These are phyloP conservation scores for Arenaria interpres DNA, from an alignment of 2,113 vertebrate genomes.

Conservation along the genomic window DNA sequence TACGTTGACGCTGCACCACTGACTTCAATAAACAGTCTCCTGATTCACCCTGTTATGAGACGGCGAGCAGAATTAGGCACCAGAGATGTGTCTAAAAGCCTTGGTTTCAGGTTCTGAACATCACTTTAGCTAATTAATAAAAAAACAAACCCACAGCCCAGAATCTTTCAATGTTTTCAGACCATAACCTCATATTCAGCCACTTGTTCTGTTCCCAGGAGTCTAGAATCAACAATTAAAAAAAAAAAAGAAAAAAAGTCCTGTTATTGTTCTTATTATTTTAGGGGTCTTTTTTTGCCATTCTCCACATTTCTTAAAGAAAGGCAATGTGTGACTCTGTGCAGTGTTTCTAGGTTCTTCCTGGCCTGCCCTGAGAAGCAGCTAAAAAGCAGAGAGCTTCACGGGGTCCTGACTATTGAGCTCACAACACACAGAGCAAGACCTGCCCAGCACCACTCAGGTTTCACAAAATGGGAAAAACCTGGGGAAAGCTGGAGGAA, in stretches of 20 bases:
- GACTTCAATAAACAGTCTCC: conserved; percentile 36
- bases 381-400: background rate
- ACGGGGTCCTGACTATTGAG: background rate
- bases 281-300: background rate
- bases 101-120: conserved; percentile 58
- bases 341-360: background rate
- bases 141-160: conserved; percentile 25
- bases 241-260: no score
- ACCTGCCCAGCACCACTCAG: background rate
- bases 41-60: conserved; percentile 22
- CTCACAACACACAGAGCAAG: background rate
- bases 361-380: background rate
- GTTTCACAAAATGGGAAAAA: background rate
- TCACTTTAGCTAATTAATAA: conserved; percentile 63
- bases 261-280: background rate
- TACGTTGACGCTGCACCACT: background rate
- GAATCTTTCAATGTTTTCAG: conserved; percentile 44
- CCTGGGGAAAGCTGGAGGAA: background rate
- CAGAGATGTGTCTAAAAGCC: conserved; percentile 63
- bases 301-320: background rate
- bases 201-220: background rate
- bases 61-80: conserved; percentile 27
- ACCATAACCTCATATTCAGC: background rate
- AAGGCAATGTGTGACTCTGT: rapidly evolving
- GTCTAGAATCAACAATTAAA: background rate